Base-by-base conservation (phyloP, 2,113 vertebrate species). In the Atherinomorus stipes region DNA sequence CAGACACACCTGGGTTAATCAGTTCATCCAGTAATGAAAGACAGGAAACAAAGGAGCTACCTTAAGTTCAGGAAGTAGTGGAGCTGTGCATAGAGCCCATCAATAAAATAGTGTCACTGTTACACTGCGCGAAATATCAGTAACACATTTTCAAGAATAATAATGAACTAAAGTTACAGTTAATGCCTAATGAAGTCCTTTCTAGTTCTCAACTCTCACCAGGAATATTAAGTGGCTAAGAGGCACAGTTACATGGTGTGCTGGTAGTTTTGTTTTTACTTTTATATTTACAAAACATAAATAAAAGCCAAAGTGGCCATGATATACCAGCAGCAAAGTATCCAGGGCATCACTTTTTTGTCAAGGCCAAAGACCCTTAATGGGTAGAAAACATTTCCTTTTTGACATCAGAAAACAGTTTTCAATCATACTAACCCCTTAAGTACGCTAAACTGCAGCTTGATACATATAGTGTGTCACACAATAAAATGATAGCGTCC, bases 391-490 rank as follows among this genome's bases (percentile, higher is more conserved):
- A 79, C 42, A 71, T 78, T 85, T 64, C 78, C 42, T 66, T 78
- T 83, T 80, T 81, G 83, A 87, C 73, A 82, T 82, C 80, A 80
- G 75, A 86, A 47, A 83, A 64, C 34, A 67, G 81, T 85, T 87
- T 90, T 90, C 86, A 90, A 87, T 87, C 86, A 84, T 67, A 38
- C 62, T 74, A 86, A 84, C 81, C 88, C 84, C 88, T 78, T 73
- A 83, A 82, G 85, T 81, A 51, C 86, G 88, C 80, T 91, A 87
- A 89, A 87, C 85, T 85, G 79, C 80, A 54, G 83, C 81, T 84
- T 85, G 87, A 89, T 90, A 85, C 88, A 90, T 92, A 85, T 81
- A 84, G 87, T 85, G 76, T 90, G 87, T 90, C 90, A 86, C 50
- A 85, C 86, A 75, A 90, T 90, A 89, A 92, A 90, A 87, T 83